Evolutionary conservation across 2,888 invertebrate species (phyloP).

Genomic region (Chorisops tibialis): DNA sequence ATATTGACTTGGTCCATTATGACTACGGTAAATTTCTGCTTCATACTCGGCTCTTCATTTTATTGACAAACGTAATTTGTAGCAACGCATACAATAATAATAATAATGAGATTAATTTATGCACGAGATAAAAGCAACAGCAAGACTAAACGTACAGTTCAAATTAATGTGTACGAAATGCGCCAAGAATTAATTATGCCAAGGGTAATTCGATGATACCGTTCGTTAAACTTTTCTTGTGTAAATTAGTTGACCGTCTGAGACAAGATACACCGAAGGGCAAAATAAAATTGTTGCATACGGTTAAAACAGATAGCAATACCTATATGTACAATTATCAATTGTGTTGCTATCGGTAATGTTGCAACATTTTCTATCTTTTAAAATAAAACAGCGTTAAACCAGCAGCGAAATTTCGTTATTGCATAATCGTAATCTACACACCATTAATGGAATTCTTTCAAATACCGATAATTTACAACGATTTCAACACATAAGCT

Average conservation of each 20-base stretch:
- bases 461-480: no score
- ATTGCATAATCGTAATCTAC: no score
- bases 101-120: conserved; percentile 8
- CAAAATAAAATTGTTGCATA: no score
- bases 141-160: neutral
- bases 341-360: no score
- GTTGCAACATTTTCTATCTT: no score
- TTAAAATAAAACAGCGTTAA: no score
- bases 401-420: no score
- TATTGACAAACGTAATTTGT: neutral
- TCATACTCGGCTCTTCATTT: neutral
- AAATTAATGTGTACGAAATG: conserved; percentile 12
- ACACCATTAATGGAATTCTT: no score
- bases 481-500: no score
- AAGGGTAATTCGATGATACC: conserved; percentile 15
- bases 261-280: no score
- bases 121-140: neutral
- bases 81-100: neutral
- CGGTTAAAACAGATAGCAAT: no score
- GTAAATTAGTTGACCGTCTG: neutral
- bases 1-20: conserved; percentile 13
- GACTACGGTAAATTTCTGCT: conserved; percentile 11
- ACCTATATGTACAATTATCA: no score
- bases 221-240: neutral
- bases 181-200: conserved; percentile 21